These are phyloP conservation scores for Dasyurus viverrinus DNA, from an alignment of 2,113 vertebrate species.

Conservation along the genomic window DNA sequence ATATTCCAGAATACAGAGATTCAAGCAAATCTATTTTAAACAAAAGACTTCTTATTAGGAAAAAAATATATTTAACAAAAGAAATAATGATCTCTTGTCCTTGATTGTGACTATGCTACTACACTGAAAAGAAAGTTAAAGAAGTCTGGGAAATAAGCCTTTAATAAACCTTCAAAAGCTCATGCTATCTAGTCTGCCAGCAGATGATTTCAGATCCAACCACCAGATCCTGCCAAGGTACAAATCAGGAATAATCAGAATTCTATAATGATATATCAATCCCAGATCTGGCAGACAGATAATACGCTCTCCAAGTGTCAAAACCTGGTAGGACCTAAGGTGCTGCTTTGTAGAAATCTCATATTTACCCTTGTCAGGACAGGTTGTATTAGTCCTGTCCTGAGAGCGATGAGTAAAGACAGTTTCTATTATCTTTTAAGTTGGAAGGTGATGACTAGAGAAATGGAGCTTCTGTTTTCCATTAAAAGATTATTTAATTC, in stretches of 20 bases:
- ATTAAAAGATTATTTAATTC: not conserved
- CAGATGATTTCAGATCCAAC: constrained; percentile 16
- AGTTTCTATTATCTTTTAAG: not conserved
- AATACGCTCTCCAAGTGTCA: not conserved
- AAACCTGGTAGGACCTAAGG: not conserved
- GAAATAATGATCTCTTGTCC: not conserved
- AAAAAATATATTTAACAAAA: constrained; percentile 10
- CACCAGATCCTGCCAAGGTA: not conserved
- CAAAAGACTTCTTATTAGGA: not conserved
- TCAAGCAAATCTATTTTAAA: not conserved
- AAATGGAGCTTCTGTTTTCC: not conserved
- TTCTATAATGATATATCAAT: not conserved
- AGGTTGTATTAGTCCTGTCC: not conserved
- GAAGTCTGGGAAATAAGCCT: constrained; percentile 1
- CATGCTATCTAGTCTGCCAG: not conserved
- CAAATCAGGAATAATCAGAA: not conserved
- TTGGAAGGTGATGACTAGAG: not conserved
- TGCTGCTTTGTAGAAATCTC: not conserved
- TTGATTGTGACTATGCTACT: not conserved
- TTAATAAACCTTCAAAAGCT: constrained; percentile 37
- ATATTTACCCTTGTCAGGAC: not conserved
- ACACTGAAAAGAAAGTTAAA: not conserved
- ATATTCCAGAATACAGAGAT: not conserved
- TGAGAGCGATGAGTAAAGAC: not conserved
- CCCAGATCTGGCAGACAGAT: not conserved